These are phyloP conservation scores for Chiloscyllium punctatum DNA, from an alignment of 2,797 vertebrate genomes.

Conservation along the genomic window DNA sequence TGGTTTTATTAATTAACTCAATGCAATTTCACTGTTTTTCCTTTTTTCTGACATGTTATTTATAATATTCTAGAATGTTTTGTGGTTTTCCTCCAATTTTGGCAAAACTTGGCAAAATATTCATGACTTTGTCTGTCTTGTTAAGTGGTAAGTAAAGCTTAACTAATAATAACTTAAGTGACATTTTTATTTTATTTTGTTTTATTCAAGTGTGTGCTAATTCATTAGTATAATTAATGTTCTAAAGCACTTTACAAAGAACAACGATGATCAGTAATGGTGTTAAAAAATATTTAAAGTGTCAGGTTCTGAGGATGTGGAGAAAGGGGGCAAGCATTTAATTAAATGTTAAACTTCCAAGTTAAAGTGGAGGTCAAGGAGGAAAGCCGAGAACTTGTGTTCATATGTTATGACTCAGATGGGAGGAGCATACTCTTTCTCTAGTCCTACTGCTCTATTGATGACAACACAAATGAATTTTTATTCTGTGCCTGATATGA, in stretches of 20 bases:
- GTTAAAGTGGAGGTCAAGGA: background rate
- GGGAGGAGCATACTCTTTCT: no score
- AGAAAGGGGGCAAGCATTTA: background rate
- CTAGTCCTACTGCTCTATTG: no score
- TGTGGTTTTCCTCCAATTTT: constrained; percentile 84
- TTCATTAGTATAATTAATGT: background rate
- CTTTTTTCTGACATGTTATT: constrained; percentile 54
- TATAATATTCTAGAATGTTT: constrained; percentile 64
- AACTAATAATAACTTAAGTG: background rate
- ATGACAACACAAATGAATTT: no score
- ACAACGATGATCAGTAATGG: background rate
- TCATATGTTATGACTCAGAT: no score
- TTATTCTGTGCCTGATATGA: no score
- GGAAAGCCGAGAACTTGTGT: background rate
- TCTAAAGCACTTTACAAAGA: background rate
- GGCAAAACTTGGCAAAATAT: constrained; percentile 74
- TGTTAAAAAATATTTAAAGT: background rate
- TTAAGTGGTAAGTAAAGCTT: constrained; percentile 76
- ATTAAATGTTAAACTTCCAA: background rate
- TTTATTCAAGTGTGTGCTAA: background rate
- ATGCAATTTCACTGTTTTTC: constrained; percentile 63
- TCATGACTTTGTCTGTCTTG: constrained; percentile 75
- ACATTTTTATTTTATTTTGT: background rate
- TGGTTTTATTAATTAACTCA: background rate
- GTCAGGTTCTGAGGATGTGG: background rate